These are phyloP conservation scores for Pampusana beccarii DNA, from an alignment of 2,113 vertebrate species.

Conservation along the genomic window DNA sequence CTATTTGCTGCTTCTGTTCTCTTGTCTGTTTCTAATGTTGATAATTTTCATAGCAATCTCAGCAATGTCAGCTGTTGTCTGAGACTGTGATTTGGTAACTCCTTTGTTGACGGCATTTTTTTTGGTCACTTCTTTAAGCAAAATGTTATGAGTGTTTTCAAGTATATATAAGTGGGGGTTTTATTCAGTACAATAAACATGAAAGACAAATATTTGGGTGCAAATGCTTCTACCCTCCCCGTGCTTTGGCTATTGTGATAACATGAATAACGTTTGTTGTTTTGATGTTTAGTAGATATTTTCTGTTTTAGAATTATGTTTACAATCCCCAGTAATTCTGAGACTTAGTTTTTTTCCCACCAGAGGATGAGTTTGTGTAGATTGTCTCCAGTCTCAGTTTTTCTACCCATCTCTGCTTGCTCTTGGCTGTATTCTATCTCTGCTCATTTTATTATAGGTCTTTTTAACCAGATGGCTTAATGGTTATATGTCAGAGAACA, in stretches of 20 bases:
- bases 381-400: not conserved
- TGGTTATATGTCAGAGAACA: not conserved
- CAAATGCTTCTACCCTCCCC: not conserved
- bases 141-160: not conserved
- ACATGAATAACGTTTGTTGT: not conserved
- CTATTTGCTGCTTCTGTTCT: not conserved
- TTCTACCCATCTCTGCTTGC: not conserved
- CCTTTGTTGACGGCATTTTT: not conserved
- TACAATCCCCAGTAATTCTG: not conserved
- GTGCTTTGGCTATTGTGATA: not conserved
- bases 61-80: not conserved
- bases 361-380: not conserved
- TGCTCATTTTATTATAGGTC: not conserved
- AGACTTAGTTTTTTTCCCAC: not conserved
- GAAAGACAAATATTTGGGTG: not conserved
- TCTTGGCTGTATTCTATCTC: not conserved
- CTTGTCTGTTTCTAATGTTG: not conserved
- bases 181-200: not conserved
- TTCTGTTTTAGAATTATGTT: not conserved
- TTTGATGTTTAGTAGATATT: not conserved
- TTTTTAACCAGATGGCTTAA: not conserved
- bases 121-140: not conserved
- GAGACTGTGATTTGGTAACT: not conserved
- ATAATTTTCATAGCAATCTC: not conserved
- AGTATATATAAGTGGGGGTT: not conserved